Evolutionary conservation across 1,140 invertebrate genomes (phyloP).

Genomic region (Hetaerina americana): DNA sequence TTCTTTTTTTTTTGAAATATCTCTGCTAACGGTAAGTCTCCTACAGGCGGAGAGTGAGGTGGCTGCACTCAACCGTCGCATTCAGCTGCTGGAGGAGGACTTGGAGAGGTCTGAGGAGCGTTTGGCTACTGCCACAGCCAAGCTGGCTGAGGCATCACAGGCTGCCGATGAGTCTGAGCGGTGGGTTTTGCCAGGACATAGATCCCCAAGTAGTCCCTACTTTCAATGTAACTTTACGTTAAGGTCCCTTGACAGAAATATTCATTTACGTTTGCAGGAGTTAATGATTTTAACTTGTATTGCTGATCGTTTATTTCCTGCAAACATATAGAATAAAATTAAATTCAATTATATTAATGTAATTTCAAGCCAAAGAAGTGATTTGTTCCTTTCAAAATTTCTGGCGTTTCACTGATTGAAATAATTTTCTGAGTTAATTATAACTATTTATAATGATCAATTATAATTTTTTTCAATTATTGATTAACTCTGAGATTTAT

Average conservation of each 20-base stretch:
- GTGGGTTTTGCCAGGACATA: slow-evolving; percentile 43
- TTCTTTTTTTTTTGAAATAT: neutral
- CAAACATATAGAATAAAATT: neutral
- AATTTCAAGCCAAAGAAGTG: too few species aligned
- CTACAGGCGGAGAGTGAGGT: slow-evolving; percentile 95
- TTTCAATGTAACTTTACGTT: neutral
- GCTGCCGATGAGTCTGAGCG: slow-evolving; percentile 99
- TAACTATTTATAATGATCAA: too few species aligned
- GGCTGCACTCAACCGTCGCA: slow-evolving; percentile 92
- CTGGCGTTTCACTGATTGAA: too few species aligned
- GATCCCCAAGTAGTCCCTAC: neutral
- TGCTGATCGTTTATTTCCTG: neutral
- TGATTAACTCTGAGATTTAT: too few species aligned
- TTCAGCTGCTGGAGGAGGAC: slow-evolving; percentile 97
- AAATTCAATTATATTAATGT: neutral
- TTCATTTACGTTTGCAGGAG: neutral
- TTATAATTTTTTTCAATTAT: too few species aligned
- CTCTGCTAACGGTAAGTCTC: neutral
- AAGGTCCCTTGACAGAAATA: neutral
- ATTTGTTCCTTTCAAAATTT: too few species aligned
- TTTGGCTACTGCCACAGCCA: slow-evolving; percentile 88
- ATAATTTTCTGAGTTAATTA: too few species aligned
- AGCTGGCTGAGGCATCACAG: slow-evolving; percentile 96
- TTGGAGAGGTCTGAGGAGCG: slow-evolving; percentile 96
- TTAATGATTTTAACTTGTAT: neutral